Conservation (phyloP, 2,888 invertebrate species). For the Vesta saturnalis region DNA sequence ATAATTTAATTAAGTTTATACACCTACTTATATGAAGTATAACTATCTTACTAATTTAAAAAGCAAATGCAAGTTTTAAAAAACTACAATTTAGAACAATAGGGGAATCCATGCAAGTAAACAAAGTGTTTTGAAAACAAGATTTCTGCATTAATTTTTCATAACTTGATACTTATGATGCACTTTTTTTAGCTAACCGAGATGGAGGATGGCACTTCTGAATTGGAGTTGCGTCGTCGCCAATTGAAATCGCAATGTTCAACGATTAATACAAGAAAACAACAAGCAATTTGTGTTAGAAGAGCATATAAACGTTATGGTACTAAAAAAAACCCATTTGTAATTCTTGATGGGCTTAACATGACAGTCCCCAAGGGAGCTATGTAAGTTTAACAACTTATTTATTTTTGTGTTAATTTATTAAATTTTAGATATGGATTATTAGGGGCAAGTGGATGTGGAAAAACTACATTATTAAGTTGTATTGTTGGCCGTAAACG, state of each 20-base stretch:
- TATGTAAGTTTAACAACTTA: background rate
- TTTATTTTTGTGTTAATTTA: background rate
- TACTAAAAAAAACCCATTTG: constrained; percentile 77
- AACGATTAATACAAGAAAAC: constrained; percentile 66
- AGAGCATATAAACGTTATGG: constrained; percentile 88
- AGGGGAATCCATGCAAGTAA: no score
- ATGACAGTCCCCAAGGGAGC: constrained; percentile 82
- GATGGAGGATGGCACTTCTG: constrained; percentile 7
- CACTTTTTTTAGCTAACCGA: no score
- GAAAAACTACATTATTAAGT: constrained; percentile 87
- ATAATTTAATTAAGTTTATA: no score
- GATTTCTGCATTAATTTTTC: no score
- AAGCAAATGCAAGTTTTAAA: no score
- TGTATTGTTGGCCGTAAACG: constrained; percentile 86
- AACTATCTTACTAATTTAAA: no score
- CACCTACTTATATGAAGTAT: no score
- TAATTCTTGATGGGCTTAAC: constrained; percentile 86
- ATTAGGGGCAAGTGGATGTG: constrained; percentile 90
- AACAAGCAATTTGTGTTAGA: constrained; percentile 86
- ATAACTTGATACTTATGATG: no score
- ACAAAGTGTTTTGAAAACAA: no score
- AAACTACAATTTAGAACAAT: no score
- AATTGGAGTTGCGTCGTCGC: constrained; percentile 20
- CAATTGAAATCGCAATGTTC: constrained; percentile 22
- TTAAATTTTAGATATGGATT: constrained; percentile 77